Evolutionary conservation across 2,888 invertebrate genomes (phyloP), one percentile per base, ranked within the genome.

Genomic region (Lucinisca nassula): DNA sequence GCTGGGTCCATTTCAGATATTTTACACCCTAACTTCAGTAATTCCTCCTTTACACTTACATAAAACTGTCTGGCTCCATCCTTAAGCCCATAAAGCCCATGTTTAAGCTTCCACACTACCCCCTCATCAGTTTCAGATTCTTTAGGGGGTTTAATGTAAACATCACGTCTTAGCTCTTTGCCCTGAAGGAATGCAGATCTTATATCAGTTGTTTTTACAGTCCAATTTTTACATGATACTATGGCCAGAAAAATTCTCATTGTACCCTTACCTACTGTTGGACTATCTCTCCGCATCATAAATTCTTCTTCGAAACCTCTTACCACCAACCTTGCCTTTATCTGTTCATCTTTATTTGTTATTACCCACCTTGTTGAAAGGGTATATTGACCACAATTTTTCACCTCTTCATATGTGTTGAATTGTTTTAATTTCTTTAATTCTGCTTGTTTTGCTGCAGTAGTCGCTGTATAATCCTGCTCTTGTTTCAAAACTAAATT

Each of bases 131-230:
- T 67, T n/a, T 78, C 49, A 76, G 82, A 79, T 70, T 91, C 90
- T 45, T 58, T 77, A 37, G 90, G 90, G 6, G 88, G 89, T 40
- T 61, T 78, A 10, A 92, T 45, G 61, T 76, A 91, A 1, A 91
- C 79, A 32, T 91, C 87, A 10, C 86, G 37, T 6, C 84, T 79
- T 10, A 92, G 73, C n/a, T 78, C 51, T 67, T 90, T 82, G 30
- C 92, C 91, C 61, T 91, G 87, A 10, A 91, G 77, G 79, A 92
- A 92, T n/a, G 90, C 90, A 14, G 90, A 86, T 55, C 88, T 92
- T 40, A 91, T 92, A 70, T 92, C 90, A 17, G 87, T 91, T 17
- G 90, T 88, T 87, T 92, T 90, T 14, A 90, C 79, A 6, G 32
- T 58, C 92, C 91, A 92, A 14, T 61, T 77, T 32, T 73, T 78